phyloP scores from a whole-genome alignment of 2,888 invertebrate genomes.

The Heteropelma amictum region DNA sequence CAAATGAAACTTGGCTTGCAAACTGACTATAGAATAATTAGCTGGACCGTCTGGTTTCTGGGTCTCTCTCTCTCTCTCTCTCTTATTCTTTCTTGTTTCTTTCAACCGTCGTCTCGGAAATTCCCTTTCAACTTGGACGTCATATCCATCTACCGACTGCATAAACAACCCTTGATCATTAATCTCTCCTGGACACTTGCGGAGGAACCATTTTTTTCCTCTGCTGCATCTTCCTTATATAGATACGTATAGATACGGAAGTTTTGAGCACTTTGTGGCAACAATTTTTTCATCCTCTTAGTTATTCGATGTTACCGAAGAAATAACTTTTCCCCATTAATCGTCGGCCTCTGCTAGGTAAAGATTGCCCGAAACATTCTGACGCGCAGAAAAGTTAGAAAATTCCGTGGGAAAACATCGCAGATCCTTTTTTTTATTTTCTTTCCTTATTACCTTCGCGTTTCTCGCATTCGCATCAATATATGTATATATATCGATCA shows the following conservation, averaged over 20 bases:
- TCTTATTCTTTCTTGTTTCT: not conserved
- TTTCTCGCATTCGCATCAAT: too few relatives aligned
- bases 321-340: slow-evolving; percentile 11
- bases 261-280: not conserved
- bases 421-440: slow-evolving; percentile 28
- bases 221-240: not conserved
- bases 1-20: too few relatives aligned
- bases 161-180: slow-evolving; percentile 29
- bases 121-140: not conserved
- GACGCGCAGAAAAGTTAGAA: not conserved
- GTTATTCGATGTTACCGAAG: slow-evolving; percentile 1
- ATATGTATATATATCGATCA: too few relatives aligned
- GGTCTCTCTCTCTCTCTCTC: not conserved
- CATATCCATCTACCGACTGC: slow-evolving; percentile 19
- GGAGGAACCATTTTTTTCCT: not conserved
- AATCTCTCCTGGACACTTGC: not conserved
- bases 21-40: too few relatives aligned
- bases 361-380: slow-evolving; percentile 18
- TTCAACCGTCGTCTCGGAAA: not conserved
- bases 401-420: not conserved
- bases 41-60: not conserved
- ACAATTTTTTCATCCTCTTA: not conserved
- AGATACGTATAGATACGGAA: not conserved
- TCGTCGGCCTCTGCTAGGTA: slow-evolving; percentile 10
- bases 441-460: too few relatives aligned